Evolutionary conservation across 1,140 invertebrate genomes (phyloP).

Genomic region (Drosophila lini): DNA sequence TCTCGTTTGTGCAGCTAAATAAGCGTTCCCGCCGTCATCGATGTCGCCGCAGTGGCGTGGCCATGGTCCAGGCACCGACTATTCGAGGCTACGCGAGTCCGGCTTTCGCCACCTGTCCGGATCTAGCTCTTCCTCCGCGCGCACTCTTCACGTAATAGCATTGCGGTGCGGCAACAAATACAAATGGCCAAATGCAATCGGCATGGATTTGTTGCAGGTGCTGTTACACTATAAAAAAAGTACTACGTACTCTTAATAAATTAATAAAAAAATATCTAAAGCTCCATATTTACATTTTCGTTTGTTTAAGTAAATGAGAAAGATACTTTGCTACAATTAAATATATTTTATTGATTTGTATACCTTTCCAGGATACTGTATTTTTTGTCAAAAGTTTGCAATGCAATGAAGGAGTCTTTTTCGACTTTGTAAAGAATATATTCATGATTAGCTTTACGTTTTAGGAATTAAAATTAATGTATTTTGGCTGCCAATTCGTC

Average conservation of each 20-base stretch:
- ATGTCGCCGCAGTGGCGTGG: slow-evolving; percentile 54
- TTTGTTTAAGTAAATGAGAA: no score
- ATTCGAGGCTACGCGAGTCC: slow-evolving; percentile 15
- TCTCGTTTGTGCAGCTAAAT: slow-evolving; percentile 70
- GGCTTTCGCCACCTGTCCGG: slow-evolving; percentile 71
- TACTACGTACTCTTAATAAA: not conserved
- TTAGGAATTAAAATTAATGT: no score
- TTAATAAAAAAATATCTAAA: not conserved
- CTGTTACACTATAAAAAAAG: slow-evolving; percentile 1
- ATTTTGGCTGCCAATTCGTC: not conserved
- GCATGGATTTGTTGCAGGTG: slow-evolving; percentile 33
- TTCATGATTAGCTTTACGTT: no score
- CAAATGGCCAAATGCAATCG: slow-evolving; percentile 43
- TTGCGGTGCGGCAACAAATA: slow-evolving; percentile 71
- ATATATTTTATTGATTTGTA: no score
- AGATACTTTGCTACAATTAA: no score
- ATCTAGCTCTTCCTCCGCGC: slow-evolving; percentile 18
- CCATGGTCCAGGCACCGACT: slow-evolving; percentile 2
- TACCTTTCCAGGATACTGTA: no score
- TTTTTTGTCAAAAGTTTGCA: no score
- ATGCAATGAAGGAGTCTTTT: no score
- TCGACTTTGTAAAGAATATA: no score
- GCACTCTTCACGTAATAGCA: slow-evolving; percentile 75
- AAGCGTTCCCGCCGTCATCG: slow-evolving; percentile 44
- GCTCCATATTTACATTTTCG: no score